Evolutionary conservation across 2,888 invertebrate genomes (phyloP).

Genomic region (Synanthedon myopaeformis): DNA sequence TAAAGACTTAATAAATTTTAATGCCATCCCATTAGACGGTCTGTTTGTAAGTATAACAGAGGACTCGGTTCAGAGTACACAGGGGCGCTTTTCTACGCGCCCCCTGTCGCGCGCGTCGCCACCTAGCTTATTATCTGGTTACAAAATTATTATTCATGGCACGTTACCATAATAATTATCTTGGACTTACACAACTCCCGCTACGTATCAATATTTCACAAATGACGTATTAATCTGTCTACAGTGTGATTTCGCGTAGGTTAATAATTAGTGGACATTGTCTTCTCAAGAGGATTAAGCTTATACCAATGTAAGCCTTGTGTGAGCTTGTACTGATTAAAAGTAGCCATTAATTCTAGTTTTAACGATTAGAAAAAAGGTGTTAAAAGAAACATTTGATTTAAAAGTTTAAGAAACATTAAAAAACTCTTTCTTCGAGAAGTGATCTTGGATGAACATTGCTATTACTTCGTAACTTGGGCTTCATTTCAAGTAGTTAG

Average conservation of each 20-base stretch:
- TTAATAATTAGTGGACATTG: too few species aligned
- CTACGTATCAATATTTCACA: constrained; percentile 26
- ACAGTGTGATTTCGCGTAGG: constrained; percentile 2
- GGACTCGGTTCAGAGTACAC: constrained; percentile 11
- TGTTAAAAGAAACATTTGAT: too few species aligned
- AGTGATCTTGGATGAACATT: too few species aligned
- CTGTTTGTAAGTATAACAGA: constrained; percentile 22
- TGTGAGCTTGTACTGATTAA: too few species aligned
- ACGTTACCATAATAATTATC: constrained; percentile 34
- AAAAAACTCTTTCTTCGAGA: too few species aligned
- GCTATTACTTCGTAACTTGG: too few species aligned
- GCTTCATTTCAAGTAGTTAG: too few species aligned
- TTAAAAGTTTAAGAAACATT: too few species aligned
- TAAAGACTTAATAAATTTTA: constrained; percentile 28
- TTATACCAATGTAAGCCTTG: too few species aligned
- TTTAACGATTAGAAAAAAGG: too few species aligned
- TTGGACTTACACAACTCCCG: constrained; percentile 21
- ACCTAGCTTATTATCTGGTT: constrained; percentile 24
- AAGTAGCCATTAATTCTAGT: too few species aligned
- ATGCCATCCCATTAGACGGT: constrained; percentile 27
- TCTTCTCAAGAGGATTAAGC: too few species aligned
- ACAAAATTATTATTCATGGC: constrained; percentile 46
- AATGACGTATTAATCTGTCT: constrained; percentile 11
- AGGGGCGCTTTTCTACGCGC: neutral
- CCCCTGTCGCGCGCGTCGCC: constrained; percentile 2